Base-by-base conservation (phyloP, 2,797 vertebrate species). In the Phrynocephalus guinanensis region DNA sequence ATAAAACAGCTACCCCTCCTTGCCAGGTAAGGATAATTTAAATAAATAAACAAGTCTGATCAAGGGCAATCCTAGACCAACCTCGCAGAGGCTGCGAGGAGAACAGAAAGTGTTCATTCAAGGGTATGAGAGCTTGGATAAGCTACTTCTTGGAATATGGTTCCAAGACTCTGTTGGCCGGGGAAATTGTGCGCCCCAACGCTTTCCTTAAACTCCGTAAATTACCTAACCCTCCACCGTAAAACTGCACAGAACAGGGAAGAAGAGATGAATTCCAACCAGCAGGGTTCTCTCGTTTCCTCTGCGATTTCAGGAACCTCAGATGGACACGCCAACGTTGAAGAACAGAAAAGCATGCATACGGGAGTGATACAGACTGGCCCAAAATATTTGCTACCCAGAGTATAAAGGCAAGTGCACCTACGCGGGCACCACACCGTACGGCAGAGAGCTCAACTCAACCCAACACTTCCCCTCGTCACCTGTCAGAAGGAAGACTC, bases 371-470 rank as follows among this genome's bases (percentile, higher is more conserved):
- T 38, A 33, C 16, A 52, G 30, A 67, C 15, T 30, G 28, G 63
- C 28, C 67, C 33, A 6, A 79, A 83, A 72, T 67, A 44, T 73
- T 79, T 84, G 87, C 82, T 71, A 26, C 13, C 52, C 50, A 44
- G 67, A 24, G 20, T 11, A 44, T 10, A 3, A 38, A n/a, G 71
- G 30, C 11, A n/a, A 44, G 1, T 24, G n/a, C 1, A 30, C 3
- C 38, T 79, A 48, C 44, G 28, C 13, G 2, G 1, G 22, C 33
- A 3, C 3, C 28, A 30, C 28, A n/a, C 24, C 13, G 16, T 11
- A 4, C 24, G 11, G n/a, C 26, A 3, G 1, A 24, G 10, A 28
- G 22, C 11, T 13, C 11, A 44, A 44, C 38, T 44, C 20, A 28
- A 28, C 11, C 18, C 28, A 16, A 20, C n/a, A 16, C 7, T 6